Conservation (phyloP, 2,888 invertebrate genomes). For the Phyto melanocephala region DNA sequence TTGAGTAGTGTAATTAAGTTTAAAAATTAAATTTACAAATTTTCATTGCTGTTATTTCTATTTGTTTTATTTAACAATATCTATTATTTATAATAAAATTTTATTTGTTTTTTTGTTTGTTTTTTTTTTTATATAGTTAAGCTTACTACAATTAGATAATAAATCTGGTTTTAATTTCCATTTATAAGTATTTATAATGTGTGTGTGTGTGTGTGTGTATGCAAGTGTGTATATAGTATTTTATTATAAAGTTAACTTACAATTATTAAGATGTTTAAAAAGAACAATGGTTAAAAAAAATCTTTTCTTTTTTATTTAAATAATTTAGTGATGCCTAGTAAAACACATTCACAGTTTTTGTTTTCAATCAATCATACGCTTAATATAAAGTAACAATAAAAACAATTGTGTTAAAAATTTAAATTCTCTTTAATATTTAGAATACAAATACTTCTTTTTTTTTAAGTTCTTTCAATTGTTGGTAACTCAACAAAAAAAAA, state of each 20-base stretch:
- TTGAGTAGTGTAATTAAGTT: constrained; percentile 37
- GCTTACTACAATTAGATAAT: constrained; percentile 62
- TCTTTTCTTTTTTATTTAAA: constrained; percentile 11
- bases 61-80: constrained; percentile 29
- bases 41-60: neutral
- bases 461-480: neutral
- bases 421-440: constrained; percentile 12
- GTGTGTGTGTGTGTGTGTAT: neutral
- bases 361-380: constrained; percentile 34
- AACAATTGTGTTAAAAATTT: neutral
- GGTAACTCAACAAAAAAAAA: neutral
- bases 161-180: constrained; percentile 42
- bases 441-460: constrained; percentile 14
- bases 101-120: constrained; percentile 5
- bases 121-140: constrained; percentile 38
- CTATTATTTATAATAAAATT: constrained; percentile 41
- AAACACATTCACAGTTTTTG: constrained; percentile 49
- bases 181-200: neutral
- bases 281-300: constrained; percentile 57
- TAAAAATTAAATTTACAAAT: constrained; percentile 25
- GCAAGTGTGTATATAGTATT: constrained; percentile 6
- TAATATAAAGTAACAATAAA: constrained; percentile 47
- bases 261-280: constrained; percentile 54
- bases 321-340: constrained; percentile 37
- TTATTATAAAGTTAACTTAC: constrained; percentile 42